phyloP scores from a whole-genome alignment of 2,113 vertebrate genomes.

The Microtus montanus region DNA sequence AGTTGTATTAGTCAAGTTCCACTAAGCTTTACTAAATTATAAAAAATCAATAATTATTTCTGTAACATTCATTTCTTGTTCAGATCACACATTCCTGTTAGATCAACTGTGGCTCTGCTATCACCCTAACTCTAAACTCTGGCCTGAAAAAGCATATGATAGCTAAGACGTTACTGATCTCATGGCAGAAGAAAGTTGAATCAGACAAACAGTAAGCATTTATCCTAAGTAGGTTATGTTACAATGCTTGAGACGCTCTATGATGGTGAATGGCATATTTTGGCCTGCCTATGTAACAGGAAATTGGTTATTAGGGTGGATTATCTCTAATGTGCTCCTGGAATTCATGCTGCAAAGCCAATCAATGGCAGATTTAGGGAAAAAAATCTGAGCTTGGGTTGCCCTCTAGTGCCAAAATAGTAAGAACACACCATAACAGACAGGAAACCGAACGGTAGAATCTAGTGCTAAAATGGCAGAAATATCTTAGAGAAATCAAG shows the following conservation, averaged over 20 bases:
- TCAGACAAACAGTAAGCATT: neutral
- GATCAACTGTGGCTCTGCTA: neutral
- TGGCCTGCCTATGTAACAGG: neutral
- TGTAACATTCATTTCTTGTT: neutral
- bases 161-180: neutral
- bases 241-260: neutral
- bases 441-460: neutral
- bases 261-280: neutral
- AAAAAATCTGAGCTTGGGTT: neutral
- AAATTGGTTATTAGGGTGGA: neutral
- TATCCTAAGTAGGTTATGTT: neutral
- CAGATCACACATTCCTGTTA: neutral
- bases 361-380: neutral
- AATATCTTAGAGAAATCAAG: neutral
- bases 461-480: neutral
- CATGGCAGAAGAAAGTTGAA: neutral
- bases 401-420: slow-evolving; percentile 34
- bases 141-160: neutral
- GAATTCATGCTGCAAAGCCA: neutral
- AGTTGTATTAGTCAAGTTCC: neutral
- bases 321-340: neutral
- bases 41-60: neutral
- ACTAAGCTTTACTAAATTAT: neutral
- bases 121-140: neutral
- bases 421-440: neutral